These are phyloP conservation scores for Phaenicophaeus curvirostris DNA, from an alignment of 2,797 vertebrate species.

Conservation along the genomic window DNA sequence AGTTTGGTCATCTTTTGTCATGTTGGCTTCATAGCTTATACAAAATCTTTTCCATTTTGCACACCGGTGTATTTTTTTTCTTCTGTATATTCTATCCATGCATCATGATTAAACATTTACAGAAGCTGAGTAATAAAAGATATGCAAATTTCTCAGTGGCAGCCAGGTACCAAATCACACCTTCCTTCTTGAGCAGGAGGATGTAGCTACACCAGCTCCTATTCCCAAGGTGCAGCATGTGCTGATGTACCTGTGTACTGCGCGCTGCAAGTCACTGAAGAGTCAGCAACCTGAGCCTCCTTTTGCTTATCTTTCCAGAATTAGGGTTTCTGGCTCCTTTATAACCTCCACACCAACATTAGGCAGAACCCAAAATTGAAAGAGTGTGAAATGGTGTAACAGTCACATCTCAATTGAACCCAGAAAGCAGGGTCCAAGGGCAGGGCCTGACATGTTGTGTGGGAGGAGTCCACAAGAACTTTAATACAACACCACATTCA, in stretches of 20 bases:
- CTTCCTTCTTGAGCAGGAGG: background rate
- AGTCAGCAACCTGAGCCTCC: background rate
- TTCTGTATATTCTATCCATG: background rate
- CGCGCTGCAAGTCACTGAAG: accelerated
- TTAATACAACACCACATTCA: background rate
- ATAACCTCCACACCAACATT: background rate
- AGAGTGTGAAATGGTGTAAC: accelerated
- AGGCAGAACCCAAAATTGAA: background rate
- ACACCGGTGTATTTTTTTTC: background rate
- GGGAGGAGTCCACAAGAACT: background rate
- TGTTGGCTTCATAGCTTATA: background rate
- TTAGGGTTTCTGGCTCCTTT: background rate
- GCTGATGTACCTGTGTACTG: accelerated
- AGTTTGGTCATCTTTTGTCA: background rate
- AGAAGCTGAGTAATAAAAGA: background rate
- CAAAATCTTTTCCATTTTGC: background rate
- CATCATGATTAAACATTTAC: background rate
- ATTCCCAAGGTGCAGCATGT: background rate
- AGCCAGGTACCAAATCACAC: background rate
- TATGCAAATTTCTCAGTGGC: background rate
- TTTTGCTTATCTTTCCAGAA: background rate
- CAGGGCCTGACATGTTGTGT: background rate
- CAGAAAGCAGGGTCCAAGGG: background rate
- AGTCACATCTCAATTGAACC: background rate
- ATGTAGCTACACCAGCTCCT: accelerated